Evolutionary conservation across 2,888 invertebrate species (phyloP), one percentile per base, ranked within the genome.

Genomic region (Baccha elongata): DNA sequence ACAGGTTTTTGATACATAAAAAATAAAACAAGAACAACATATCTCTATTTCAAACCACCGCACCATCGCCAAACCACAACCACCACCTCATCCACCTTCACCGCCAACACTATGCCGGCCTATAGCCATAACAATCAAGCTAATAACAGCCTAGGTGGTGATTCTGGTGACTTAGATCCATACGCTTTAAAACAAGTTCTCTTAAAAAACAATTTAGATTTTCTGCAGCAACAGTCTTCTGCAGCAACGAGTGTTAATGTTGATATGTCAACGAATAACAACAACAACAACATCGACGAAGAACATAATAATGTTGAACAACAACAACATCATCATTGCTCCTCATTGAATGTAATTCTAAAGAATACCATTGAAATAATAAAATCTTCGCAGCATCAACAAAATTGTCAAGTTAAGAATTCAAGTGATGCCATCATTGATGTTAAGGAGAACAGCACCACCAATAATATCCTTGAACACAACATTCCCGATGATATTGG

Each of bases 161-260:
- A 74, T 81, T 79, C 64, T 84, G 78, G 73, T 85, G 85, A 86
- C 83, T 85, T 85, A 81, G 78, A 85, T 85, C 80, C 85, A 86
- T 86, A 86, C 71, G 80, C 86, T 85, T 86, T 86, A 84, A 86
- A 84, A 85, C 86, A 85, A 85, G 86, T 86, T 85, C 76, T 86
- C 29, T 85, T 84, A 65, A 86, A 86, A 85, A 79, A 72, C 78
- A 86, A 85, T 85, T 85, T 86, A 84, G 85, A 86, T 37, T 86
- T 85, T 76, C 73, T 86, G 69, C 84, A 72, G 60, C 83, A 72
- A 60, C 83, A 78, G 67, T 62, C 69, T 15, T 42, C 76, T 15
- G 37, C 71, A n/a, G 17, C 50, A 52, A 32, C 29, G 37, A 69
- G 69, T 62, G 29, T 44, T 52, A 67, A 60, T 50, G 19, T 62